phyloP scores from a whole-genome alignment of 2,888 invertebrate genomes.

The Itoplectis maculator region DNA sequence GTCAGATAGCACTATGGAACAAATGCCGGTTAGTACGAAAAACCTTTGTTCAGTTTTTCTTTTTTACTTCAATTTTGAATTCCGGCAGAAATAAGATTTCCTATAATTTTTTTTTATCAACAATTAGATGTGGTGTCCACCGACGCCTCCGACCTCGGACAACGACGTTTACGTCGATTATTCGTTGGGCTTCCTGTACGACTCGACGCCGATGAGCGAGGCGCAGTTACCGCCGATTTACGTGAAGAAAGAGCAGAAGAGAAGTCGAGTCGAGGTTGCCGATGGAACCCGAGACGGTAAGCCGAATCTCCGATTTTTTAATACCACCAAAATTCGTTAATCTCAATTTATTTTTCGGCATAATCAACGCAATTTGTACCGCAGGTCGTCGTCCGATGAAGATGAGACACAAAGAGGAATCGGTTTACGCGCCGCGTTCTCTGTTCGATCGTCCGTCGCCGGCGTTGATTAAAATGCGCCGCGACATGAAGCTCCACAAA shows the following conservation, averaged over 20 bases:
- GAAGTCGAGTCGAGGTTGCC: slow-evolving; percentile 89
- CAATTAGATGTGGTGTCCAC: slow-evolving; percentile 97
- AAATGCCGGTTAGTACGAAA: slow-evolving; percentile 92
- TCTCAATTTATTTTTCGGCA: not conserved
- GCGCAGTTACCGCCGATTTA: slow-evolving; percentile 92
- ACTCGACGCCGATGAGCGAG: slow-evolving; percentile 91
- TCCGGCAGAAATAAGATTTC: not conserved
- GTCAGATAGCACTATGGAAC: slow-evolving; percentile 89
- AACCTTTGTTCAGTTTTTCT: slow-evolving; percentile 19
- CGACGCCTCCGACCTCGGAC: slow-evolving; percentile 97
- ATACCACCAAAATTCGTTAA: not conserved
- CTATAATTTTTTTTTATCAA: not conserved
- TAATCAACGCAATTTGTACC: not conserved
- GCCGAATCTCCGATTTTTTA: slow-evolving; percentile 25
- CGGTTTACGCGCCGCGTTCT: slow-evolving; percentile 91
- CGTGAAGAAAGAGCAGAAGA: slow-evolving; percentile 91
- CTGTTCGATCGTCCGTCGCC: slow-evolving; percentile 93
- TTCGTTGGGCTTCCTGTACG: slow-evolving; percentile 94
- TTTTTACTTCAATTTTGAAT: not conserved
- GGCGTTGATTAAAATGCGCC: slow-evolving; percentile 90
- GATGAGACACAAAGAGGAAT: slow-evolving; percentile 89
- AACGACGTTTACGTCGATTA: slow-evolving; percentile 96
- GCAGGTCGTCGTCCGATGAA: slow-evolving; percentile 87
- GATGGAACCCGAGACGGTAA: slow-evolving; percentile 85
- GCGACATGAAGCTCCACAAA: slow-evolving; percentile 92